Conservation (phyloP, 2,113 vertebrate species). For the Hydrochoerus hydrochaeris region DNA sequence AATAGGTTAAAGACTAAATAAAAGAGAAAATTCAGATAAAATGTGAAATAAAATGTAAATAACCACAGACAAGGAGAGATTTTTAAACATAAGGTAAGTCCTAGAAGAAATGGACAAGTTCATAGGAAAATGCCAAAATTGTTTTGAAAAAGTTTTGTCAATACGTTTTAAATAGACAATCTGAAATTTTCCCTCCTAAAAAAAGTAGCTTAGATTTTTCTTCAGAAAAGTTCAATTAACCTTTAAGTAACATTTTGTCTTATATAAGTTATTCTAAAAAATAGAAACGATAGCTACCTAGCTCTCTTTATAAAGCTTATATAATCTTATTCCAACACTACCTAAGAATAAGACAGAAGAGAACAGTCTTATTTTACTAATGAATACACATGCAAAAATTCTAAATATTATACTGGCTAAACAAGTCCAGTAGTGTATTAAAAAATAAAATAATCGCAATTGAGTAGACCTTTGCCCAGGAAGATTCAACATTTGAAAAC, state of each 20-base stretch:
- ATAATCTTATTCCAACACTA: not conserved
- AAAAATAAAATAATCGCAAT: not conserved
- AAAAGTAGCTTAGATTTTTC: not conserved
- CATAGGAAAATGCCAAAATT: slow-evolving; percentile 26
- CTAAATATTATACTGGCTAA: not conserved
- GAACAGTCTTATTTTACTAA: not conserved
- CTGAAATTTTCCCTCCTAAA: not conserved
- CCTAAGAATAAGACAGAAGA: not conserved
- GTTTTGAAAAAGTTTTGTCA: not conserved
- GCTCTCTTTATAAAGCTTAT: not conserved
- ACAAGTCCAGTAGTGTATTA: not conserved
- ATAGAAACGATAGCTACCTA: not conserved
- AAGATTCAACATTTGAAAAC: slow-evolving; percentile 32
- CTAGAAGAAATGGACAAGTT: not conserved
- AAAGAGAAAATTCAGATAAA: not conserved
- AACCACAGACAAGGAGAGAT: not conserved
- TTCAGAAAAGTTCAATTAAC: not conserved
- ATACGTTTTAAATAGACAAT: not conserved
- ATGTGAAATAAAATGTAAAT: not conserved
- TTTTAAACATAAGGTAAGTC: slow-evolving; percentile 9
- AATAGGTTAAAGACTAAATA: not conserved
- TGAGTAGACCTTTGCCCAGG: not conserved
- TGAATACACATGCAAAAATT: not conserved
- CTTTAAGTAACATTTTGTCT: not conserved
- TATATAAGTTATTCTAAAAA: not conserved